phyloP scores from a whole-genome alignment of 2,888 invertebrate species.

The Timema cristinae region DNA sequence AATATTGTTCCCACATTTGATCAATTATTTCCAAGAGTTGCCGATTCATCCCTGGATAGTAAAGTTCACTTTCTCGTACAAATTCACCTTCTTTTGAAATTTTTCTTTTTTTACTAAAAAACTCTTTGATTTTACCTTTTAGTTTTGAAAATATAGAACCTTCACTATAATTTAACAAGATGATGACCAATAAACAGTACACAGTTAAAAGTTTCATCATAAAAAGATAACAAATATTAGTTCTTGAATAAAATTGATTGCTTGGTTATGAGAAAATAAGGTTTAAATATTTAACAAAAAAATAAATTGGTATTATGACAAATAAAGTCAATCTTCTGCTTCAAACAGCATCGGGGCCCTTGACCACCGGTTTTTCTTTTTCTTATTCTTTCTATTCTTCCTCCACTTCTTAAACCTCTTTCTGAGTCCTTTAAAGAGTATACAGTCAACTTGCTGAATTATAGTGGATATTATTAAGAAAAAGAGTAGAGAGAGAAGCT shows the following conservation, averaged over 20 bases:
- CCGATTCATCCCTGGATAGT: constrained; percentile 49
- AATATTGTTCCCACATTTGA: constrained; percentile 53
- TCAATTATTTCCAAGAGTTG: constrained; percentile 43
- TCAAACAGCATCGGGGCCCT: not conserved
- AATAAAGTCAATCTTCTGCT: too few species aligned
- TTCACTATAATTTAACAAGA: too few species aligned
- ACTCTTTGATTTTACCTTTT: not conserved
- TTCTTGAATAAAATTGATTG: too few species aligned
- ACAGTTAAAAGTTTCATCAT: too few species aligned
- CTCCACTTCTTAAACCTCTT: not conserved
- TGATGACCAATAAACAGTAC: too few species aligned
- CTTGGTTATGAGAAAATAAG: too few species aligned
- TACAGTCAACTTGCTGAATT: not conserved
- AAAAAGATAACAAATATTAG: too few species aligned
- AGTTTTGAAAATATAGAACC: too few species aligned
- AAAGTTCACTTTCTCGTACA: constrained; percentile 30
- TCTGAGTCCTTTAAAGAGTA: not conserved
- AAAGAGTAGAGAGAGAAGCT: too few species aligned
- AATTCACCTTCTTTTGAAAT: constrained; percentile 5
- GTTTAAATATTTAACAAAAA: too few species aligned
- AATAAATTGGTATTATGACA: too few species aligned
- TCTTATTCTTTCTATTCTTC: not conserved
- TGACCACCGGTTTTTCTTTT: not conserved
- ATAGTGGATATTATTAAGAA: too few species aligned
- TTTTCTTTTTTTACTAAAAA: not conserved